Base-by-base conservation (phyloP, 37 sponge, comb jelly and placozoan species). In the Crambe crambe region DNA sequence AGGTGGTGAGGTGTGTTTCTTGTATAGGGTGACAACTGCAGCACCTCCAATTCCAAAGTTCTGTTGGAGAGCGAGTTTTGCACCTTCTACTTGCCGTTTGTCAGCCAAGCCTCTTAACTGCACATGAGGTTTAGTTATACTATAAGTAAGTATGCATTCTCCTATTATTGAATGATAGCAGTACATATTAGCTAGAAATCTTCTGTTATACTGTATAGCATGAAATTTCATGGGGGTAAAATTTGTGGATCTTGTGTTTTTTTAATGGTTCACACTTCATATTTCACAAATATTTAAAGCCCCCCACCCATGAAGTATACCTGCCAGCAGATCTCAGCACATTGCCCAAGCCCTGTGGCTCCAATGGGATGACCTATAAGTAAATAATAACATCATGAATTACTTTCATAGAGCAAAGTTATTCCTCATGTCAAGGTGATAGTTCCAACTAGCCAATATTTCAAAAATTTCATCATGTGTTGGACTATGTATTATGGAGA, bases 321-420 rank as follows among this genome's bases (percentile, higher is more conserved):
- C 87, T 92, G 93, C 93, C 93, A 92, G 61, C 83, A 78, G 0
- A 92, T 29, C 72, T 92, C 93, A 60, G 93, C 93, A 85, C 93
- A 92, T 63, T 92, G 93, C 4, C 79, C 93, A 27, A 92, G 63
- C 10, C 93, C 93, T 34, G 86, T 92, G 27, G 89, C 89, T 44
- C 93, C 93, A 80, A 91, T 87, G 5, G 92, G 92, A 83, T 91
- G 92, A 25, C 92, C 86, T 90, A n/a, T 2, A 35, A 61, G 1
- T 60, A 9, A 51, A 51, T 51, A 51, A 51, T 51, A 51, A 51
- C 15, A 15, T 18, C 54, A 18, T 9, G 51, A 47, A 47, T 12
- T 47, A 15, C 51, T 15, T 47, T 47, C 51, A 6, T 47, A 47
- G 12, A 47, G 12, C 12, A 12, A 47, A 12, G 51, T 47, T 47